Evolutionary conservation across 2,113 vertebrate genomes (phyloP), one percentile per base, ranked within the genome.

Genomic region (Phodopus roborovskii): DNA sequence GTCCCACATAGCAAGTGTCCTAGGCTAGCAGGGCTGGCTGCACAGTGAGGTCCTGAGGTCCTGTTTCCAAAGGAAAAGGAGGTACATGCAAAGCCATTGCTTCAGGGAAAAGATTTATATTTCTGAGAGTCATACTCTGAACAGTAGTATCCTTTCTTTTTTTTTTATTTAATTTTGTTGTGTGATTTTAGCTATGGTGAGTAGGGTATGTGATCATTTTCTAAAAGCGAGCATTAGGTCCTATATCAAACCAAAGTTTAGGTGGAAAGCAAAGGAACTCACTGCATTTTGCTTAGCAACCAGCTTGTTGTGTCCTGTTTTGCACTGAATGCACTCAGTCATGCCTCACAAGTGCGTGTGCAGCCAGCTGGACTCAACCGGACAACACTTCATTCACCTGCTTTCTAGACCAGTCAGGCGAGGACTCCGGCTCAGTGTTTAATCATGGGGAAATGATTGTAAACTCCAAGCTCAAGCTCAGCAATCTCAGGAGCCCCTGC

Each of bases 361-460:
- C 97, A 97, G 97, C 98, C 98, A 98, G 97, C 97, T 98, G 98
- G 96, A 98, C 96, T 97, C 96, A 96, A 92, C 94, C 86, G 89
- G 97, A 97, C 98, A 98, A 82, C 98, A 96, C 98, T 98, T 98
- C 97, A 98, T 89, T 95, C 96, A 92, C 86, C 91, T 97, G 86
- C 96, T 98, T 97, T 97, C 94, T 92, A 97, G 94, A 96, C 92
- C 56, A 94, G 94, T 83, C 96, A 22, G 90, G 96, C 92, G 97
- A 90, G 94, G 91, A 79, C 97, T 97, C 86, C 92, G 93, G 62
- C 53, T 56, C 88, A 88, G 92, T 97, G 97, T 98, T 95, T 94
- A 96, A 60, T 96, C 86, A 74, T 97, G 90, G 92, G 90, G 91
- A 81, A 94, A 87, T 96, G 88, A 74, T 97, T 97, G 90, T 95